These are phyloP conservation scores for Lota lota DNA, from an alignment of 2,113 vertebrate species.

Conservation along the genomic window DNA sequence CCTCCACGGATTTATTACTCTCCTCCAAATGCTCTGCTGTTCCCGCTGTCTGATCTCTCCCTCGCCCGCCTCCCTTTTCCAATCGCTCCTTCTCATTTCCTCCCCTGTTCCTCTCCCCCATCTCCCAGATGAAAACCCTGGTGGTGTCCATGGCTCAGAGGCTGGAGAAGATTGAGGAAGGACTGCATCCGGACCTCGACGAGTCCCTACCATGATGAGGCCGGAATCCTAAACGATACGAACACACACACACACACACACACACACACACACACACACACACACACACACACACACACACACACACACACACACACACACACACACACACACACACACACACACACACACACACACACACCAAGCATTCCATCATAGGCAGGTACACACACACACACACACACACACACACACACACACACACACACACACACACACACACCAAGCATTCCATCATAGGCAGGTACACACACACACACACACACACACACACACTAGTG, in stretches of 20 bases:
- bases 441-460: slow-evolving; percentile 6
- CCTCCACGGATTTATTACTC: slow-evolving; percentile 29
- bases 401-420: too few relatives aligned
- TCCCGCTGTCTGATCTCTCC: slow-evolving; percentile 37
- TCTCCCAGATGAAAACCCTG: slow-evolving; percentile 69
- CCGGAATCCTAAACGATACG: neutral
- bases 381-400: too few relatives aligned
- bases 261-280: neutral
- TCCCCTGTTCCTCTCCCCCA: slow-evolving; percentile 32
- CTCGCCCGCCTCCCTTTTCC: slow-evolving; percentile 2
- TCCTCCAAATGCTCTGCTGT: slow-evolving; percentile 13
- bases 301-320: too few relatives aligned
- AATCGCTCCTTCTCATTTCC: slow-evolving; percentile 33
- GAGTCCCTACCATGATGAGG: slow-evolving; percentile 20
- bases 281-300: slow-evolving; percentile 8
- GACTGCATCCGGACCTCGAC: slow-evolving; percentile 35
- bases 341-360: neutral
- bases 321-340: neutral
- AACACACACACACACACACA: neutral
- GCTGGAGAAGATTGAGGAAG: slow-evolving; percentile 60
- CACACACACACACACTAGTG: slow-evolving; percentile 12
- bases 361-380: slow-evolving; percentile 4
- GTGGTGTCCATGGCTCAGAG: slow-evolving; percentile 65
- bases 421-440: neutral
- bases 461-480: neutral